Evolutionary conservation across 2,797 vertebrate species (phyloP), one percentile per base, ranked within the genome.

Genomic region (Aphelocoma californica): DNA sequence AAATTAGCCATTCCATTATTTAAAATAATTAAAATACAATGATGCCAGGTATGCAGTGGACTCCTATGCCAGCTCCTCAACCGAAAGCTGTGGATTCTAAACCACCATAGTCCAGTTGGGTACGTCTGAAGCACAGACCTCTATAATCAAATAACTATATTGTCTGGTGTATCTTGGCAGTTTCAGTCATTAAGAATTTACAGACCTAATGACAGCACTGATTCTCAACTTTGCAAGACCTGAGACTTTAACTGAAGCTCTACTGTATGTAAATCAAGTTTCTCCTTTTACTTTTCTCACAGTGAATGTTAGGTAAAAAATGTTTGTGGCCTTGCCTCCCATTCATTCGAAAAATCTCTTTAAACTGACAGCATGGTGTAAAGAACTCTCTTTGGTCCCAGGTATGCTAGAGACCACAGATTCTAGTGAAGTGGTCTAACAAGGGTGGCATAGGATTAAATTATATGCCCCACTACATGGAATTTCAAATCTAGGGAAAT

Each of bases 351-450:
- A 77, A 85, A 73, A 64, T 51, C 26, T 92, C 34, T 50, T 20
- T 64, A 57, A 1, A 1, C 12, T 47, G 58, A 38, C 2, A 3
- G 3, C 5, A 7, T 25, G 4, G 3, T 18, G 9, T 42, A 34
- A 85, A 77, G 18, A 73, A 32, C 5, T 72, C 42, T 32, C 19
- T 65, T 20, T 51, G 18, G 9, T 44, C 28, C 12, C 34, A 54
- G 0, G 5, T 51, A 13, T 50, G 82, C 47, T 47, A 42, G 28
- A 65, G 18, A 18, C 72, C 26, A 65, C 6, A 28, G 7, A n/a
- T 89, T 85, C 66, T 73, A 14, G 31, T 31, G 23, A 61, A 85
- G 14, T 26, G 4, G 6, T 64, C 50, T 71, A 47, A 82, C 32
- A 14, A 88, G 9, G 7, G 19, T 89, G 42, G 29, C 8, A 34